Conservation (phyloP, 2,888 invertebrate genomes). For the Odontocolon sp. region DNA sequence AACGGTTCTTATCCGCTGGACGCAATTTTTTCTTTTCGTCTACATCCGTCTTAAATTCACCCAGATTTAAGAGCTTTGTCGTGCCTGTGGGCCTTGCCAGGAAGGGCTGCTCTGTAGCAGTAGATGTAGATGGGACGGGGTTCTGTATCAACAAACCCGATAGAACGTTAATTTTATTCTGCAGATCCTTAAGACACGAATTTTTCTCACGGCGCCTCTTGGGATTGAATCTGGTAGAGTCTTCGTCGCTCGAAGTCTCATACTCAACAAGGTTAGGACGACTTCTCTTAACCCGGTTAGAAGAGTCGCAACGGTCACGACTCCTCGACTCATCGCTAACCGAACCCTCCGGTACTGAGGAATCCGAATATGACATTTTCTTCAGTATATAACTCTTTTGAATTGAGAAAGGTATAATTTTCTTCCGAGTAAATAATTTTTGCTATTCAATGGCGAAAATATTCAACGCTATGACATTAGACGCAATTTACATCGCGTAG, state of each 20-base stretch:
- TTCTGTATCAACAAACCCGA: conserved; percentile 7
- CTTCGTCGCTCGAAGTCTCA: neutral
- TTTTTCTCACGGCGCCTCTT: neutral
- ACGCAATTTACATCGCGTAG: neutral
- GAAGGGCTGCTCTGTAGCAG: neutral
- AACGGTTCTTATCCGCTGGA: conserved; percentile 9
- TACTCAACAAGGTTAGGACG: neutral
- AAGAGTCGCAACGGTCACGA: neutral
- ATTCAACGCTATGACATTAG: conserved; percentile 24
- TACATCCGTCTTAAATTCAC: conserved; percentile 7
- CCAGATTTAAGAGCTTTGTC: neutral
- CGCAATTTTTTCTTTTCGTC: conserved; percentile 24
- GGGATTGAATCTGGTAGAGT: neutral
- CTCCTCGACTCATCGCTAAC: neutral
- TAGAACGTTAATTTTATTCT: conserved; percentile 1
- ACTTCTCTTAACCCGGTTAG: neutral
- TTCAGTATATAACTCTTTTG: neutral
- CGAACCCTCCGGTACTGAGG: neutral
- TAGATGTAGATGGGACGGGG: neutral
- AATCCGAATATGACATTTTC: neutral
- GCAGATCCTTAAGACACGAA: neutral
- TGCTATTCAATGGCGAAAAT: conserved; percentile 22
- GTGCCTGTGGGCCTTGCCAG: neutral
- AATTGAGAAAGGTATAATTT: neutral
- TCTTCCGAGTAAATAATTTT: neutral